These are phyloP conservation scores for Phallusia fumigata DNA, from an alignment of 23 tunicate genomes.

Conservation along the genomic window DNA sequence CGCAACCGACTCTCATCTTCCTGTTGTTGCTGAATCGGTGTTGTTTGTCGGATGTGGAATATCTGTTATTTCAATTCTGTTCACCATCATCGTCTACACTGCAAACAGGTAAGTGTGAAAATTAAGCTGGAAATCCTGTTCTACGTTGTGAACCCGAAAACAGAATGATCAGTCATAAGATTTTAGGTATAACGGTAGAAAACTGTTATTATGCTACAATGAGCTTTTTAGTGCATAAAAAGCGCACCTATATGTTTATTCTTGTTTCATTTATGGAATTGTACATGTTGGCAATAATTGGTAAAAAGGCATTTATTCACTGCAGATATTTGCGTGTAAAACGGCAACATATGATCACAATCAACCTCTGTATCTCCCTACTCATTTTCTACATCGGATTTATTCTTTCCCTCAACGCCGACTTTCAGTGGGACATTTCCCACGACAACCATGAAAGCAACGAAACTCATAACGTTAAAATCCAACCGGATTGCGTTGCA, in stretches of 20 bases:
- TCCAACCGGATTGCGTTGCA: not conserved
- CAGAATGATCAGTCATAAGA: too few relatives aligned
- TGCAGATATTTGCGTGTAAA: conserved; percentile 49
- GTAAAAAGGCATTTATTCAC: too few relatives aligned
- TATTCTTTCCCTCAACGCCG: conserved; percentile 10
- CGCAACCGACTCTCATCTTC: not conserved
- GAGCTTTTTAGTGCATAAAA: too few relatives aligned
- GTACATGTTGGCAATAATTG: too few relatives aligned
- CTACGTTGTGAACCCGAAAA: too few relatives aligned
- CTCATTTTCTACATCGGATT: conserved; percentile 53
- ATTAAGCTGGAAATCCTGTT: not conserved
- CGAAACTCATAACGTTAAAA: not conserved
- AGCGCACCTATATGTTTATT: too few relatives aligned
- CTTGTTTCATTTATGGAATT: too few relatives aligned
- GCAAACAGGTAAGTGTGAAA: conserved; percentile 18
- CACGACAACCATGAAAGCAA: not conserved
- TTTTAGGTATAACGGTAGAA: too few relatives aligned
- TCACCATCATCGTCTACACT: conserved; percentile 13
- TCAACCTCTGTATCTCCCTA: conserved; percentile 61
- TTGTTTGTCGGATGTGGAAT: conserved; percentile 6
- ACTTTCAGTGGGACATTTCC: not conserved
- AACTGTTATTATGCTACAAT: too few relatives aligned
- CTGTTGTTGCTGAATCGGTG: not conserved
- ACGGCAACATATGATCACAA: conserved; percentile 58
- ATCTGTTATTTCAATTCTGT: conserved; percentile 3